Evolutionary conservation across 2,888 invertebrate species (phyloP), one percentile per base, ranked within the genome.

Genomic region (Latrodectus hesperus): DNA sequence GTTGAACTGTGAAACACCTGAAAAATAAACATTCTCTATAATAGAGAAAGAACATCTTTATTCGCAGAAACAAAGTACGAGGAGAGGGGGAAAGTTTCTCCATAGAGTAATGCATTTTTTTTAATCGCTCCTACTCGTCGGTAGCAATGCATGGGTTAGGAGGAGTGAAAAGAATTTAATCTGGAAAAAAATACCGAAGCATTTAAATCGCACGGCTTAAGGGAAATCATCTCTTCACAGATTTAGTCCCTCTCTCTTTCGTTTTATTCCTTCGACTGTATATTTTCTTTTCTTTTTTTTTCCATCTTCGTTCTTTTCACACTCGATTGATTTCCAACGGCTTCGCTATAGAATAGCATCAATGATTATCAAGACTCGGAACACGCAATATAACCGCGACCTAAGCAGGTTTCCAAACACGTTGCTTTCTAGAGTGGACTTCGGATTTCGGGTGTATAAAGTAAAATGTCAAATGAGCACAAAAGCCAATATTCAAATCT

Each of bases 171-270:
- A 55, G 55, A 38, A 74, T 74, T 16, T 74, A 74, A 52, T 55
- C 26, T 10, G 60, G 26, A 74, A 22, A 52, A 22, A 55, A 17
- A 49, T 75, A 55, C 65, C 72, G 73, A 52, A 78, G 38, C 78
- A 84, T 73, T 77, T 65, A 84, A 84, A 78, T 73, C 67, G 67
- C 51, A 70, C 14, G 51, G 84, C 73, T 84, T 73, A 67, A 65
- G 71, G 53, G 64, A 84, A 84, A 78, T 84, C 84, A 67, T 78
- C 68, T 72, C 84, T 78, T 84, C 84, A 78, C 84, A 67, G 64
- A 64, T 84, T 84, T 84, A 73, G 53, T 52, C 53, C n/a, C 38
- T 60, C 71, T 52, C 52, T 49, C 14, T 68, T 10, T 17, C 38
- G 17, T 14, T 22, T 22, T 60, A 11, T 60, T 38, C 75, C 22